Conservation (phyloP, 1,140 invertebrate genomes). For the Caerostris extrusa region DNA sequence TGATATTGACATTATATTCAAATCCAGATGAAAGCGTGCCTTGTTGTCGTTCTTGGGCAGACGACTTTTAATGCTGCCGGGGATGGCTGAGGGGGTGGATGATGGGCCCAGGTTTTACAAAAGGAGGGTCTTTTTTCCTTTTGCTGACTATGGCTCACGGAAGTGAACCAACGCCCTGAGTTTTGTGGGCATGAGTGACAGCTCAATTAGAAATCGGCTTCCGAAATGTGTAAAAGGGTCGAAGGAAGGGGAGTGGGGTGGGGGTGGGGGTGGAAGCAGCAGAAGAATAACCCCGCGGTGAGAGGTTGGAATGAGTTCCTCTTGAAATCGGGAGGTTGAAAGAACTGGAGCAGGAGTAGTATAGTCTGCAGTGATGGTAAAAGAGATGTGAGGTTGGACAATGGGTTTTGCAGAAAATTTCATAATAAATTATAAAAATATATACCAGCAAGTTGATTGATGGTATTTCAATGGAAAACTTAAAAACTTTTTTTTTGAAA, state of each 20-base stretch:
- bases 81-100: neutral
- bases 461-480: neutral
- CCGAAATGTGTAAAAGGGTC: slow-evolving; percentile 2
- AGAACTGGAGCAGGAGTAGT: neutral
- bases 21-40: slow-evolving; percentile 35
- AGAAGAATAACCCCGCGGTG: slow-evolving; percentile 57
- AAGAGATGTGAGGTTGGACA: neutral
- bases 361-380: neutral
- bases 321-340: slow-evolving; percentile 42
- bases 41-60: neutral
- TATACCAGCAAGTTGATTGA: neutral
- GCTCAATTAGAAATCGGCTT: slow-evolving; percentile 72
- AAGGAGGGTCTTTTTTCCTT: slow-evolving; percentile 27
- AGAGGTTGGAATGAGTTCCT: slow-evolving; percentile 44
- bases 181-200: slow-evolving; percentile 64
- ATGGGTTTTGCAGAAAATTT: neutral
- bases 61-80: neutral
- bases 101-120: slow-evolving; percentile 6
- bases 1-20: slow-evolving; percentile 74
- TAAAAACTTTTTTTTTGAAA: neutral
- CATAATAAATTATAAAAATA: neutral
- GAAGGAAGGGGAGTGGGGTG: neutral
- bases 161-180: slow-evolving; percentile 34
- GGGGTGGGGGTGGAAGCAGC: neutral
- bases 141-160: slow-evolving; percentile 44